Percentiles rank a stretch among this genome's conserved stretches.
These are phyloP conservation scores for Nemurella pictetii DNA, from an alignment of 2,888 invertebrate species.

Conservation along the genomic window DNA sequence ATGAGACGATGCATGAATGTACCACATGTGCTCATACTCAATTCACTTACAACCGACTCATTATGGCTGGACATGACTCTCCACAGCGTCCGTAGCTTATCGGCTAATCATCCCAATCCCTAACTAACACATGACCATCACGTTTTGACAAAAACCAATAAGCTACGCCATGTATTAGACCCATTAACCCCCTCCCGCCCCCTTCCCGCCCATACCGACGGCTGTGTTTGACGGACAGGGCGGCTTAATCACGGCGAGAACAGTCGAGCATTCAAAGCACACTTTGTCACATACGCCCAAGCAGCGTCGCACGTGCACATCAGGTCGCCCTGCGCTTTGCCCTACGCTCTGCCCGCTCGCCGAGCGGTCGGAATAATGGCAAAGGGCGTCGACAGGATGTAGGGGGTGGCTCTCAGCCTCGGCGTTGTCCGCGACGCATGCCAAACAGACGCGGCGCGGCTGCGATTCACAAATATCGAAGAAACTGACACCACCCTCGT, in stretches of 20 bases:
- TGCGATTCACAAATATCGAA: neutral
- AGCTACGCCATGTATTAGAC: neutral
- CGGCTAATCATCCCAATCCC: neutral
- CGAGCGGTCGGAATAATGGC: neutral
- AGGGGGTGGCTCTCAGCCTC: neutral
- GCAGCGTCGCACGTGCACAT: neutral
- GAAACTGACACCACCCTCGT: neutral
- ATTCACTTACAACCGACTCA: neutral
- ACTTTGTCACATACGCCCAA: neutral
- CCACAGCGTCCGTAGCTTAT: neutral
- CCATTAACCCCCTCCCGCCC: neutral
- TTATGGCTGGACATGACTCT: neutral
- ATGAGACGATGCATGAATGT: neutral
- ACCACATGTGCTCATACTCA: neutral
- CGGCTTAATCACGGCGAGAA: neutral
- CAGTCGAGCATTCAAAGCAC: neutral
- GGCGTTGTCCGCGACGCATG: neutral
- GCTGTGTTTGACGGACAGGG: neutral
- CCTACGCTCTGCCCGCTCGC: neutral
- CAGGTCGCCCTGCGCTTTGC: neutral
- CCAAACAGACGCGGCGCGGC: neutral
- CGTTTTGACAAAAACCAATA: neutral
- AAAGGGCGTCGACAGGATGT: constrained; percentile 11
- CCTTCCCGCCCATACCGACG: too few relatives aligned
- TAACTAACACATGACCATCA: neutral